Conservation (phyloP, 2,888 invertebrate species). For the Nomada goodeniana region DNA sequence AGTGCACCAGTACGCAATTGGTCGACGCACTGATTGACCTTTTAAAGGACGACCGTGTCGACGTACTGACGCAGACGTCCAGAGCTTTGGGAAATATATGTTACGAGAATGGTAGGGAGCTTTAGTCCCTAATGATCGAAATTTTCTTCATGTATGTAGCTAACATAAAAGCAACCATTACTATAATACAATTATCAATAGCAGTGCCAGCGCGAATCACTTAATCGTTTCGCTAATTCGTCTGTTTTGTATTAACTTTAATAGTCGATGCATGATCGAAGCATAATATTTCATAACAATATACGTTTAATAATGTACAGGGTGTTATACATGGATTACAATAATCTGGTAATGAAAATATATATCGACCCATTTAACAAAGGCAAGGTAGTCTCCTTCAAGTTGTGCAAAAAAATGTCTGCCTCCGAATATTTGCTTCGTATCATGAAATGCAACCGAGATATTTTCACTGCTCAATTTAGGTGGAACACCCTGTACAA, state of each 20-base stretch:
- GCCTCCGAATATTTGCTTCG: too few species aligned
- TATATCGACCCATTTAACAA: too few species aligned
- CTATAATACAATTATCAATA: background rate
- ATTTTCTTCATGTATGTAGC: conserved; percentile 52
- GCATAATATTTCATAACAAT: too few species aligned
- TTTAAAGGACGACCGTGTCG: conserved; percentile 84
- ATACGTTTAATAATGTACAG: too few species aligned
- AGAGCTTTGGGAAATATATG: conserved; percentile 95
- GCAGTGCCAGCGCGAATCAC: background rate
- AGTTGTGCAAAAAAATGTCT: too few species aligned
- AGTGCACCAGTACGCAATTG: conserved; percentile 88
- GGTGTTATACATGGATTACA: too few species aligned
- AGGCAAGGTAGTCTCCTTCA: too few species aligned
- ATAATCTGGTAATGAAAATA: too few species aligned
- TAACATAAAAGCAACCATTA: conserved; percentile 40
- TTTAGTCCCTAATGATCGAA: conserved; percentile 39
- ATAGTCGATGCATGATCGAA: too few species aligned
- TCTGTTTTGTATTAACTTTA: background rate
- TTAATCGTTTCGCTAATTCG: background rate
- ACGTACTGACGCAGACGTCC: conserved; percentile 90
- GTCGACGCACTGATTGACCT: conserved; percentile 87
- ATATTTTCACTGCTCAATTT: too few species aligned
- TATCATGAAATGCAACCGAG: too few species aligned
- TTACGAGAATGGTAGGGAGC: conserved; percentile 90
- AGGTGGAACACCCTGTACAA: too few species aligned